Base-by-base conservation (phyloP, 1,140 invertebrate genomes). In the Sminthurinus signatus region DNA sequence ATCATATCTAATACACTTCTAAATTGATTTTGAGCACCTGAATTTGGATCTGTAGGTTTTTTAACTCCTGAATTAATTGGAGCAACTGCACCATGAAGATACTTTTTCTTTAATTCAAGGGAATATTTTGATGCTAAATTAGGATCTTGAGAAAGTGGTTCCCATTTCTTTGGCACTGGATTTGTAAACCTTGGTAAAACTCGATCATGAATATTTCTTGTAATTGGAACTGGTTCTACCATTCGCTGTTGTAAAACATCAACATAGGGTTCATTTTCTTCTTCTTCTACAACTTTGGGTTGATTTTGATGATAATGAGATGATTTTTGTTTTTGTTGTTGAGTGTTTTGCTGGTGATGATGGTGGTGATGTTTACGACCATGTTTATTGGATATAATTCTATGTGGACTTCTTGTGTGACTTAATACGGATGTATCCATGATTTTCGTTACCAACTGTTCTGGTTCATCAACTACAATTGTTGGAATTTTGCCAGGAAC, bases 61-160 rank as follows among this genome's bases (percentile, higher is more conserved):
- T 71, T 65, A 8, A 32, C 28, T 39, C 52, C 50, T 1, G 31
- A 15, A 23, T 15, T 17, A 27, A 32, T 23, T 21, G 42, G 1
- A 21, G 39, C 28, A 19, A 48, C 51, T 60, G 57, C 39, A 12
- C 73, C 74, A 2, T 91, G 76, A 5, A 93, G 76, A 76, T 92
- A 93, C 59, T 85, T 84, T 72, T 90, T 88, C 72, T 92, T 92
- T 5, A 93, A 78, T 75, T 92, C 88, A 27, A 92, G 76, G 15
- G 88, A 89, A 32, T 88, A 83, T 76, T 90, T 91, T 1, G 89
- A 88, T 0, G 89, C 89, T 32, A 92, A 86, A 15, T 88, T 88
- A 15, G 88, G 88, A 69, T 89, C 88, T 0, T 88, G 58, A 12
- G 23, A 23, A 0, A 67, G 31, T 1, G 70, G 70, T 25, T 68